Percentiles rank a stretch among this genome's conserved stretches.
Conservation (phyloP, 2,797 vertebrate genomes). For the Rousettus madagascariensis region DNA sequence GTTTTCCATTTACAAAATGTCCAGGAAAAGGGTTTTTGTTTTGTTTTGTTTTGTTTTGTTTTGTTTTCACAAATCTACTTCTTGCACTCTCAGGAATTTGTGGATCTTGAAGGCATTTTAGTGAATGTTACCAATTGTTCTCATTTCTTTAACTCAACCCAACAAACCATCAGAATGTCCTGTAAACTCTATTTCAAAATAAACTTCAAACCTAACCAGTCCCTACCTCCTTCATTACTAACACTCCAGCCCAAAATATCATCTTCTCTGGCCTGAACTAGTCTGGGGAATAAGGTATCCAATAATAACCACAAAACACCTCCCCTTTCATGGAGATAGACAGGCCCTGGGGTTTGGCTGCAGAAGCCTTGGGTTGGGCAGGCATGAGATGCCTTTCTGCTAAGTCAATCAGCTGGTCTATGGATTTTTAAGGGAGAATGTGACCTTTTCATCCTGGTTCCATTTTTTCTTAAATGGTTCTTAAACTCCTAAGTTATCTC, state of each 20-base stretch:
- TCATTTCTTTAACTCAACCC: neutral
- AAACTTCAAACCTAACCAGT: neutral
- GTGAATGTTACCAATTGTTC: neutral
- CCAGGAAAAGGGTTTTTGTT: neutral
- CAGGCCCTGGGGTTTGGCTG: neutral
- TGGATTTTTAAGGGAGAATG: neutral
- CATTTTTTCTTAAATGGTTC: neutral
- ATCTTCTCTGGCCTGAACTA: neutral
- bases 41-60: too few species aligned
- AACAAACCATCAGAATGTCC: neutral
- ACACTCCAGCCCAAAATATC: neutral
- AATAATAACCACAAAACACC: neutral
- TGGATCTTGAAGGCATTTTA: neutral
- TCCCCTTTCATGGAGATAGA: neutral
- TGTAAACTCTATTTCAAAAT: neutral
- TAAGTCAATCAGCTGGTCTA: neutral
- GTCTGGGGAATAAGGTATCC: neutral
- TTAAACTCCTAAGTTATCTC: neutral
- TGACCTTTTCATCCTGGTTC: neutral
- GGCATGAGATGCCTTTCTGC: neutral
- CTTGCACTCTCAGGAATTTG: neutral
- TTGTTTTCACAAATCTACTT: neutral
- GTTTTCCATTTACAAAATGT: neutral
- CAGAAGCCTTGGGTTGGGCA: neutral
- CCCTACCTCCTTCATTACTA: neutral